These are phyloP conservation scores for Galaxea fascicularis DNA, from an alignment of 92 coral and sea anemone species.

Conservation along the genomic window DNA sequence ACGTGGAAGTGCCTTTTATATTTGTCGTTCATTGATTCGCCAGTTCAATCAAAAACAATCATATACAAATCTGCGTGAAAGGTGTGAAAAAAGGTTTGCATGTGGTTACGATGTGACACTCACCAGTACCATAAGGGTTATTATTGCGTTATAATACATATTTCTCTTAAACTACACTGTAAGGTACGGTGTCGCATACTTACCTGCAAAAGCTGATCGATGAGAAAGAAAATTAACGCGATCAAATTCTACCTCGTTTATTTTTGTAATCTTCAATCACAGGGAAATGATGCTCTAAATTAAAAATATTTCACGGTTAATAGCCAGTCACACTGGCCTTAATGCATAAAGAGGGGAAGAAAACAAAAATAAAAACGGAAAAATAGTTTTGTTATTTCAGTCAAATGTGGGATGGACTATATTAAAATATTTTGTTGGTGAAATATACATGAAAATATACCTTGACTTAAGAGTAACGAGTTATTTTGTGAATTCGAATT, in stretches of 20 bases:
- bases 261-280: background rate
- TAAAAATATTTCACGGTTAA: no score
- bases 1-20: no score
- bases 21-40: no score
- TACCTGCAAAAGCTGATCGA: background rate
- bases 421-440: conserved; percentile 19
- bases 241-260: background rate
- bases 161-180: background rate
- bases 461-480: background rate
- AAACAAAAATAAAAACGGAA: background rate
- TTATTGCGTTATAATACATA: background rate
- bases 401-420: conserved; percentile 21
- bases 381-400: background rate
- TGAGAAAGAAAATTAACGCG: background rate
- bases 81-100: background rate
- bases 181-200: background rate
- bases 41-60: no score
- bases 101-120: background rate
- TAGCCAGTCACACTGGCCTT: background rate
- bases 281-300: background rate
- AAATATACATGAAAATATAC: background rate
- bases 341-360: background rate
- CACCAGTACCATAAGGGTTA: background rate
- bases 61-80: no score
- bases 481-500: conserved; percentile 23